A percentile compares a stretch with the other conserved stretches of the same genome.
These are phyloP conservation scores for Syngnathus floridae DNA, from an alignment of 2,113 vertebrate genomes.

Conservation along the genomic window DNA sequence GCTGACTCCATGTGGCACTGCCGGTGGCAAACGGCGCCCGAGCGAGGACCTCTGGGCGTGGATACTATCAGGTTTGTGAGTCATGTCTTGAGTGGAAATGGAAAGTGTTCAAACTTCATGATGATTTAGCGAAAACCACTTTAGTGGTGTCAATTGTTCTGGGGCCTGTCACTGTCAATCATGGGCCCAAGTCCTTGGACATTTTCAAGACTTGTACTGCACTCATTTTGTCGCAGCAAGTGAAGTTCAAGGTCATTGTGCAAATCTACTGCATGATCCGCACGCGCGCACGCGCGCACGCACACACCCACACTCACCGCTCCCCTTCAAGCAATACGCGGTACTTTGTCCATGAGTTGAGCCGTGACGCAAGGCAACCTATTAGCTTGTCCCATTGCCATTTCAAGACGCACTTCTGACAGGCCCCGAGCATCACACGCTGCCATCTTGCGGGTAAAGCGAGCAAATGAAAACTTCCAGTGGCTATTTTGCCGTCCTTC, in stretches of 20 bases:
- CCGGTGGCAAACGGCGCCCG: too few species aligned
- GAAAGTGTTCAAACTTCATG: too few species aligned
- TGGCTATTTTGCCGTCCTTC: constrained; percentile 30
- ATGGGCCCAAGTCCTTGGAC: background rate
- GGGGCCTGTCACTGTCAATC: background rate
- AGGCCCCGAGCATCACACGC: constrained; percentile 18
- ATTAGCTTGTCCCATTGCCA: constrained; percentile 1
- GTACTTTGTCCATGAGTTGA: constrained; percentile 4
- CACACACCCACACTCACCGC: too few species aligned
- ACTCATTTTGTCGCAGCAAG: background rate
- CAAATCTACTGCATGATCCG: background rate
- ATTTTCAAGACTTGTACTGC: background rate
- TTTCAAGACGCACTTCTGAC: constrained; percentile 14
- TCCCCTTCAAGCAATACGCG: background rate
- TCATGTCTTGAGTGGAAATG: background rate
- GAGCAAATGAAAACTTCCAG: constrained; percentile 15
- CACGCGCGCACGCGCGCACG: background rate
- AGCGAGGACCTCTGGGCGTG: too few species aligned
- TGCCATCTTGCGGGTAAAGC: constrained; percentile 29
- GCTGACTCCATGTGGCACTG: background rate
- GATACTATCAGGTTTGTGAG: too few species aligned
- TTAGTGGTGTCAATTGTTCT: background rate
- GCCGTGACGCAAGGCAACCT: background rate
- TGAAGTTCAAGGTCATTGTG: constrained; percentile 24
- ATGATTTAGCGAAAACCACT: background rate